Percentiles rank a stretch among this genome's conserved stretches.
Evolutionary conservation across 2,113 vertebrate genomes (phyloP).

Genomic region (Maccullochella peelii): DNA sequence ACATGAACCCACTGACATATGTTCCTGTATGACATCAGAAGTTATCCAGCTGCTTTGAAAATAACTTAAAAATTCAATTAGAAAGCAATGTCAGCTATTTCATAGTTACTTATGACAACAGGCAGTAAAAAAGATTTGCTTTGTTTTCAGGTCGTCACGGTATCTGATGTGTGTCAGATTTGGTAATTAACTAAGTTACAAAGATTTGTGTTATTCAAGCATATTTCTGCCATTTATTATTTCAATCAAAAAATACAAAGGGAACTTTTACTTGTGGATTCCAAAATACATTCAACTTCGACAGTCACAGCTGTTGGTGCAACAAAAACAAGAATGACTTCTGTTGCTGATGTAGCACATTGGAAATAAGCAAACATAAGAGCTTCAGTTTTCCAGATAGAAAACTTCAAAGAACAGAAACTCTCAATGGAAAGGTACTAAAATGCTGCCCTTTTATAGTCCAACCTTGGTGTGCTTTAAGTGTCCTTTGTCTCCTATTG

Average conservation of each 20-base stretch:
- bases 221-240: not conserved
- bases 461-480: slow-evolving; percentile 7
- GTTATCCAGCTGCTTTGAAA: too few species aligned
- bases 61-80: too few species aligned
- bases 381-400: slow-evolving; percentile 5
- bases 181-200: not conserved
- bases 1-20: not conserved
- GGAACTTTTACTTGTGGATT: not conserved
- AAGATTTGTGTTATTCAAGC: not conserved
- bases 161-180: not conserved
- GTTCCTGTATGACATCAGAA: too few species aligned
- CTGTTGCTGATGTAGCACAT: not conserved
- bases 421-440: slow-evolving; percentile 8
- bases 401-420: slow-evolving; percentile 7
- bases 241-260: not conserved
- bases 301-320: not conserved
- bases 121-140: too few species aligned
- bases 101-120: not conserved
- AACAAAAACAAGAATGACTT: not conserved
- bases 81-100: too few species aligned
- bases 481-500: slow-evolving; percentile 29
- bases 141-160: not conserved
- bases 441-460: not conserved
- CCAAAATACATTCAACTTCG: not conserved
- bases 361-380: slow-evolving; percentile 15